Conservation (phyloP, 2,888 invertebrate species). For the Homarus gammarus region DNA sequence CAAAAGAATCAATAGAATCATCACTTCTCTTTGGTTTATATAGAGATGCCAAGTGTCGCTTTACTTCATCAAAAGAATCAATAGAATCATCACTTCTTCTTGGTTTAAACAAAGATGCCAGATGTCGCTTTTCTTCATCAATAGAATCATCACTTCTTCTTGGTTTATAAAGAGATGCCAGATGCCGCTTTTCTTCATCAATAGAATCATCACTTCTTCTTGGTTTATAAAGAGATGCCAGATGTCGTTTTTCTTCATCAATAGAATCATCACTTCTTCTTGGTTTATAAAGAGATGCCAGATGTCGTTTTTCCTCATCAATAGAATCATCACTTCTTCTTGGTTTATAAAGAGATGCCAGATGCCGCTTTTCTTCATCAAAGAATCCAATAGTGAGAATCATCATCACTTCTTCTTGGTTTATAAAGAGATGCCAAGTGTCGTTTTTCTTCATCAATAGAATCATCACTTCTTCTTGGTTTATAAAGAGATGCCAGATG, state of each 20-base stretch:
- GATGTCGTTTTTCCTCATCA: slow-evolving; percentile 31
- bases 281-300: slow-evolving; percentile 50
- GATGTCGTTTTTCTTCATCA: slow-evolving; percentile 25
- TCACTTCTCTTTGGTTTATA: not conserved
- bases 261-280: slow-evolving; percentile 12
- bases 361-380: slow-evolving; percentile 36
- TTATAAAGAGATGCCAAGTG: not conserved
- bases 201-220: slow-evolving; percentile 2
- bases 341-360: slow-evolving; percentile 45
- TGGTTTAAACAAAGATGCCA: not conserved
- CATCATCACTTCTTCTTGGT: slow-evolving; percentile 44
- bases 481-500: slow-evolving; percentile 8
- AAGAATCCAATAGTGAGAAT: no score
- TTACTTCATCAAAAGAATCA: not conserved
- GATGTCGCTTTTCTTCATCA: slow-evolving; percentile 3
- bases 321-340: slow-evolving; percentile 12
- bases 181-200: slow-evolving; percentile 38
- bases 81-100: slow-evolving; percentile 2
- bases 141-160: not conserved
- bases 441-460: not conserved
- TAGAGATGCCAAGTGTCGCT: not conserved
- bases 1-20: not conserved
- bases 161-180: slow-evolving; percentile 39
- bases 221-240: not conserved
- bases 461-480: slow-evolving; percentile 10